Base-by-base conservation (phyloP, 2,797 vertebrate genomes). In the Knipowitschia caucasica region DNA sequence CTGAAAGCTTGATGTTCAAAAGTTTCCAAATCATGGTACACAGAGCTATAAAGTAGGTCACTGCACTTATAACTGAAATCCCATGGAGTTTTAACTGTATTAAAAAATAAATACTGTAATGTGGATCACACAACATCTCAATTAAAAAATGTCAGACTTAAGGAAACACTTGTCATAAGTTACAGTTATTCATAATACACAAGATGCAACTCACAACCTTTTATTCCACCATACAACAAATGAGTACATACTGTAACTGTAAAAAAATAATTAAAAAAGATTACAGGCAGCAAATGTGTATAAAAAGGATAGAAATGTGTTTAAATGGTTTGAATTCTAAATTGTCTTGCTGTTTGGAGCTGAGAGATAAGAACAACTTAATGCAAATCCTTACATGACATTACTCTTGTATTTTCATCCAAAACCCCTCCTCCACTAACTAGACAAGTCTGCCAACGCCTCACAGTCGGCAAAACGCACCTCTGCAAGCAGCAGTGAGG, bases 311-410 rank as follows among this genome's bases (percentile, higher is more conserved):
- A 43, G 46, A 58, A 63, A 40, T 50, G 49, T n/a, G 31, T 38
- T 66, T 50, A 44, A 50, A 74, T 60, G 52, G 11, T 26, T 56
- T 62, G 43, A 51, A 54, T 76, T 69, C 56, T 43, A 63, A 70
- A 64, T 68, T 75, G 70, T 71, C 59, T 67, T 69, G 59, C 73
- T 67, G 73, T 78, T 86, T 86, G 86, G 75, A 81, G 52, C 61
- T 47, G 53, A 27, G 61, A 81, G 86, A 90, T 89, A 88, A 88
- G 84, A 87, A 77, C 73, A 84, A 69, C 61, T 67, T 18, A 61
- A 33, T 57, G 71, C 71, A 58, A 73, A 60, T 56, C 53, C 15
- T 23, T 50, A 70, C 53, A 20, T 62, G 25, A 75, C 51, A 79
- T 77, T 56, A 25, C 35, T 45, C 56, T 61, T 59, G 43, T 49